Percentiles rank a stretch among this genome's conserved stretches.
Conservation (phyloP, 2,113 vertebrate species). For the Verasper variegatus region DNA sequence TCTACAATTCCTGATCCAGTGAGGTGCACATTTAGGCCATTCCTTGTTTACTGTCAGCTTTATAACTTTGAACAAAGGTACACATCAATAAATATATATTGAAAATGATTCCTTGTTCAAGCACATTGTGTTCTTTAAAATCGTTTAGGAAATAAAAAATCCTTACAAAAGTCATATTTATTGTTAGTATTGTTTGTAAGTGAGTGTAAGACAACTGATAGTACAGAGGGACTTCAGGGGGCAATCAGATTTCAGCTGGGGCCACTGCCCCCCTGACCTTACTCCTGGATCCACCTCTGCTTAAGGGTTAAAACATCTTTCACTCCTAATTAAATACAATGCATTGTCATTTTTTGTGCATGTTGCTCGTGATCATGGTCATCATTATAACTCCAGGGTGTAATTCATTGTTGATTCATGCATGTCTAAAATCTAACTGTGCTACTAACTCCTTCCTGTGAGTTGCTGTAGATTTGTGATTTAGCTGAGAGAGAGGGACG, state of each 20-base stretch:
- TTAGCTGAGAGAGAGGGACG: slow-evolving; percentile 86
- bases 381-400: slow-evolving; percentile 20
- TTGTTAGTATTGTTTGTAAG: too few relatives aligned
- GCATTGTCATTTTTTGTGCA: slow-evolving; percentile 40
- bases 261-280: too few relatives aligned
- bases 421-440: slow-evolving; percentile 77
- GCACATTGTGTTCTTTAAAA: too few relatives aligned
- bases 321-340: slow-evolving; percentile 12
- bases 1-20: not conserved
- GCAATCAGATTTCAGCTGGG: too few relatives aligned
- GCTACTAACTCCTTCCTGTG: slow-evolving; percentile 89
- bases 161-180: too few relatives aligned
- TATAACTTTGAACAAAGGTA: too few relatives aligned
- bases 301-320: not conserved
- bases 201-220: too few relatives aligned
- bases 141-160: too few relatives aligned
- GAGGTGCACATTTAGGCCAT: not conserved
- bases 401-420: slow-evolving; percentile 85
- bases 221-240: too few relatives aligned
- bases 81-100: too few relatives aligned
- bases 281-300: not conserved
- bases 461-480: slow-evolving; percentile 92
- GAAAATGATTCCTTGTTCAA: too few relatives aligned
- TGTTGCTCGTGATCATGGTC: slow-evolving; percentile 70
- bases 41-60: too few relatives aligned